phyloP scores from a whole-genome alignment of 2,113 vertebrate species.

The Jacana jacana region DNA sequence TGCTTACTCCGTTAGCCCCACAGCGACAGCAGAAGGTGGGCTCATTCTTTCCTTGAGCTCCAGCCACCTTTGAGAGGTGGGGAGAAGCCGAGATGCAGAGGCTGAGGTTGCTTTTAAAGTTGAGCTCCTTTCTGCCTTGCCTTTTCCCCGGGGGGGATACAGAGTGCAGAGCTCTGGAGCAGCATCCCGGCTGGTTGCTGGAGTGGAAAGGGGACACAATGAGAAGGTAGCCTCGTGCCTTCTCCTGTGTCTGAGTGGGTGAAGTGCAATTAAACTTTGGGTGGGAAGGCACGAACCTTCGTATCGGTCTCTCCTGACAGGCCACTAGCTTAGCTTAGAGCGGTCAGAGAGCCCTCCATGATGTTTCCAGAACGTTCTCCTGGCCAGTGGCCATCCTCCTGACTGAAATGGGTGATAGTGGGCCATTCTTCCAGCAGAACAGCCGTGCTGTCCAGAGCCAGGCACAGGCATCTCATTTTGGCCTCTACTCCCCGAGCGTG shows the following conservation, averaged over 20 bases:
- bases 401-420: background rate
- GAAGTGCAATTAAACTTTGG: background rate
- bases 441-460: background rate
- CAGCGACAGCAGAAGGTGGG: too few relatives aligned
- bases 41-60: background rate
- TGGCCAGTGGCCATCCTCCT: background rate
- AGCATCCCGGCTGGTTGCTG: background rate
- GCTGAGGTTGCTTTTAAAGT: background rate
- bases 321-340: background rate
- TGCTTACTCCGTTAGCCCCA: too few relatives aligned
- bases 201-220: too few relatives aligned
- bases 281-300: background rate
- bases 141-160: background rate
- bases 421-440: background rate
- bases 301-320: accelerated
- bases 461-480: background rate
- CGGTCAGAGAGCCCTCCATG: background rate
- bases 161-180: background rate
- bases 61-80: background rate
- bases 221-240: background rate
- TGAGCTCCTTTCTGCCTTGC: background rate
- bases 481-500: accelerated
- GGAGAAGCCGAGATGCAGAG: background rate
- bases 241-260: background rate
- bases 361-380: background rate